Percentiles rank a stretch among this genome's conserved stretches.
phyloP scores from a whole-genome alignment of 2,113 vertebrate genomes.

The Lipophrys pholis region DNA sequence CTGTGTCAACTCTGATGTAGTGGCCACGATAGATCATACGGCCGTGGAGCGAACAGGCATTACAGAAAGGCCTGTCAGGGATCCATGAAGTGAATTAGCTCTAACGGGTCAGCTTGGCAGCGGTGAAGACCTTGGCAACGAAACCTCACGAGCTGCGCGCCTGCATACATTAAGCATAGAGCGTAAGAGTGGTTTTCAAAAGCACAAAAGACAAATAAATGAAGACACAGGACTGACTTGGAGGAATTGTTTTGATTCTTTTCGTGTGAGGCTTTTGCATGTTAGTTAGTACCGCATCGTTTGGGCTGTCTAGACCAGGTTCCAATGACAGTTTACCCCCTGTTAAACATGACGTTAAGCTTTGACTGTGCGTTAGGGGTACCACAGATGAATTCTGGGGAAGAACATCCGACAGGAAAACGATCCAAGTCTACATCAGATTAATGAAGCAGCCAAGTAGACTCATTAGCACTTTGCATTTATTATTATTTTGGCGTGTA shows the following conservation, averaged over 20 bases:
- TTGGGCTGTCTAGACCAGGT: background rate
- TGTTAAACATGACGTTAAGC: too few relatives aligned
- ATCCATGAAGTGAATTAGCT: slow-evolving; percentile 60
- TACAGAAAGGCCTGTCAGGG: slow-evolving; percentile 47
- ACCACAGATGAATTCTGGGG: too few relatives aligned
- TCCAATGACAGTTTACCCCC: too few relatives aligned
- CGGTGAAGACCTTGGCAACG: background rate
- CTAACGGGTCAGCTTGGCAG: slow-evolving; percentile 61
- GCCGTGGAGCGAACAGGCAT: slow-evolving; percentile 45
- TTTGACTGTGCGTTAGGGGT: too few relatives aligned
- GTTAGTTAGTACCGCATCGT: background rate
- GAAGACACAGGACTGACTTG: background rate
- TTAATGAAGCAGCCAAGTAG: too few relatives aligned
- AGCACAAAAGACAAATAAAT: slow-evolving; percentile 9
- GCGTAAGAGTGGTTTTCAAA: slow-evolving; percentile 24
- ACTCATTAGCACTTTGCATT: too few relatives aligned
- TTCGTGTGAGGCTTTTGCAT: slow-evolving; percentile 2
- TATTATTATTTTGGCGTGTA: too few relatives aligned
- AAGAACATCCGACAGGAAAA: too few relatives aligned
- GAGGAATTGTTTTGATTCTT: background rate
- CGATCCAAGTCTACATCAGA: too few relatives aligned
- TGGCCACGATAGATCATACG: slow-evolving; percentile 28
- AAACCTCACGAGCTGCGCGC: slow-evolving; percentile 12
- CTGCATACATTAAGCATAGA: slow-evolving; percentile 18
- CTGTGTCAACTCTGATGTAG: slow-evolving; percentile 40